Percentiles rank a stretch among this genome's conserved stretches.
phyloP scores from a whole-genome alignment of 2,888 invertebrate species.

The Nudaria mundana region DNA sequence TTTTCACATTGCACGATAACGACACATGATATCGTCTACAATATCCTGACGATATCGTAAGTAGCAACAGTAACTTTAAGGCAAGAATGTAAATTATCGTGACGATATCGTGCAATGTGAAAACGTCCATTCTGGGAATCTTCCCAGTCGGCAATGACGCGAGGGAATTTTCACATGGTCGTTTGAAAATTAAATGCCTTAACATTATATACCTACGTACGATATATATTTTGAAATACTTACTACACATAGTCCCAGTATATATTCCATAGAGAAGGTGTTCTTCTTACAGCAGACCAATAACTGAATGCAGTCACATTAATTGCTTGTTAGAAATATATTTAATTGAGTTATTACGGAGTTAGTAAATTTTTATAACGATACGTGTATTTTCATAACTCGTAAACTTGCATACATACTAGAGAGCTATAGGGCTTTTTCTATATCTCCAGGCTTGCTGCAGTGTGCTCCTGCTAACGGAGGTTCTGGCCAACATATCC shows the following conservation, averaged over 20 bases:
- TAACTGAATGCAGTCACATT: not conserved
- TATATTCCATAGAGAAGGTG: conserved; percentile 3
- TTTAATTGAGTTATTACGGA: not conserved
- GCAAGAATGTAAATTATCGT: no score
- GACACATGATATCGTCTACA: no score
- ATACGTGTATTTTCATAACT: no score
- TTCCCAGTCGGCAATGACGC: not conserved
- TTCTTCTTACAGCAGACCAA: not conserved
- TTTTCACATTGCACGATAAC: no score
- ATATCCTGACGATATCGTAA: not conserved
- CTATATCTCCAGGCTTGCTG: no score
- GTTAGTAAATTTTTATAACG: no score
- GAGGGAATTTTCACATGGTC: not conserved
- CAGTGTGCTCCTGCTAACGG: no score
- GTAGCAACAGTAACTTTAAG: not conserved
- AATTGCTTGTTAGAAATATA: conserved; percentile 6
- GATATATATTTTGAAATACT: not conserved
- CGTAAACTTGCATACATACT: no score
- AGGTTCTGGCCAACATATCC: no score
- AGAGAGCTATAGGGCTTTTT: no score
- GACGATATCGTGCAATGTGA: no score
- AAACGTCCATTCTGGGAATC: not conserved
- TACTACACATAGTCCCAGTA: conserved; percentile 6
- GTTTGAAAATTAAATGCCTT: not conserved
- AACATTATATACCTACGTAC: not conserved